Conservation (phyloP, 1,140 invertebrate genomes). For the Temnothorax curvispinosus region DNA sequence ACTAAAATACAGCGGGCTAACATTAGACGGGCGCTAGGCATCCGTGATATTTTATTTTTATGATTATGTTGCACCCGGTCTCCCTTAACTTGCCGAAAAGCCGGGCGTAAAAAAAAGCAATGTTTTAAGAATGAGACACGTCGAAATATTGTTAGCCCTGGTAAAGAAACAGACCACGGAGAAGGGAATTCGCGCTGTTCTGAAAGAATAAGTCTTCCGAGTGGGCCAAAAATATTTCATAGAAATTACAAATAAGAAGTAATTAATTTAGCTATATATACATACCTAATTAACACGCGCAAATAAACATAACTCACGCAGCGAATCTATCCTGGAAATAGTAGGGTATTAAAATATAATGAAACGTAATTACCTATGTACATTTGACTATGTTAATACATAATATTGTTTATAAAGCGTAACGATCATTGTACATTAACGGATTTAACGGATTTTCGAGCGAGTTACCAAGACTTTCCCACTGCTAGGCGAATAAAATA, state of each 20-base stretch:
- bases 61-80: conserved; percentile 63
- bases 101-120: neutral
- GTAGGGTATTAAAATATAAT: neutral
- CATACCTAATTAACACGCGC: neutral
- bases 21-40: conserved; percentile 75
- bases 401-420: neutral
- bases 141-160: neutral
- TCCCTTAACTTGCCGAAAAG: neutral
- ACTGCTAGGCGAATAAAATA: neutral
- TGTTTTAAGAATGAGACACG: neutral
- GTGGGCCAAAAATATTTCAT: neutral
- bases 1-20: conserved; percentile 78
- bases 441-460: neutral
- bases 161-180: conserved; percentile 14
- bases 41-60: conserved; percentile 79
- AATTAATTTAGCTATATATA: neutral
- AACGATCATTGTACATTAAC: neutral
- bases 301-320: neutral
- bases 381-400: neutral
- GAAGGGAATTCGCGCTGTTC: neutral
- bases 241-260: neutral
- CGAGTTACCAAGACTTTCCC: neutral
- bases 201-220: neutral
- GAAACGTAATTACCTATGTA: neutral
- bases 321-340: neutral